A percentile compares a stretch with the other conserved stretches of the same genome.
Conservation (phyloP, 2,113 vertebrate genomes). For the Macquaria ambigua region DNA sequence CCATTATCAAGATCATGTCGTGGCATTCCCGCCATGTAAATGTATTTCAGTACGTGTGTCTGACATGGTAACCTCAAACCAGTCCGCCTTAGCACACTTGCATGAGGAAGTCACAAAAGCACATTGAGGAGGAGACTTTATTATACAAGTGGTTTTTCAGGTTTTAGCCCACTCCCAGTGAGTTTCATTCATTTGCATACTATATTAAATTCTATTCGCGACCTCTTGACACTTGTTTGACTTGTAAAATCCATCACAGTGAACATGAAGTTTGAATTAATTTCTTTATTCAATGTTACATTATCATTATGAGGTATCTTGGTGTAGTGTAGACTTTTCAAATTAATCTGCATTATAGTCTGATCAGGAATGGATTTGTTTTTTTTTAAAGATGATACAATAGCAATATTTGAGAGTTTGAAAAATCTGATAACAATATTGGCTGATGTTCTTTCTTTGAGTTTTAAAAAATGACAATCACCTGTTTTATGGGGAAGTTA, state of each 20-base stretch:
- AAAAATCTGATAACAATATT: background rate
- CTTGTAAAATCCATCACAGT: background rate
- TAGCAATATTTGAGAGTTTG: background rate
- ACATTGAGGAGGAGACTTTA: background rate
- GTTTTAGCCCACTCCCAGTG: background rate
- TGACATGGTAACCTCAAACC: constrained; percentile 6
- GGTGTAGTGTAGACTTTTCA: background rate
- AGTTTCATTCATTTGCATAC: background rate
- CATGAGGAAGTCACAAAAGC: background rate
- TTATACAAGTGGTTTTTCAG: background rate
- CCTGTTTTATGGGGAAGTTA: too few relatives aligned
- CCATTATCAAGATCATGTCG: constrained; percentile 33
- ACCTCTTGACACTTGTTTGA: background rate
- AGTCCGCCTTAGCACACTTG: background rate
- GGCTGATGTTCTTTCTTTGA: too few relatives aligned
- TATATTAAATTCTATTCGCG: background rate
- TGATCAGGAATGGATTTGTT: background rate
- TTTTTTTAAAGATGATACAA: background rate
- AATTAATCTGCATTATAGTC: background rate
- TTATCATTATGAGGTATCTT: background rate
- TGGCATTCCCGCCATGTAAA: constrained; percentile 47
- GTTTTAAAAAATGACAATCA: too few relatives aligned
- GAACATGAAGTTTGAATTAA: background rate
- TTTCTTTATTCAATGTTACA: background rate
- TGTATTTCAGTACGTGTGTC: background rate